Percentiles rank a stretch among this genome's conserved stretches.
phyloP scores from a whole-genome alignment of 2,113 vertebrate species.

The Hemiprocne comata region DNA sequence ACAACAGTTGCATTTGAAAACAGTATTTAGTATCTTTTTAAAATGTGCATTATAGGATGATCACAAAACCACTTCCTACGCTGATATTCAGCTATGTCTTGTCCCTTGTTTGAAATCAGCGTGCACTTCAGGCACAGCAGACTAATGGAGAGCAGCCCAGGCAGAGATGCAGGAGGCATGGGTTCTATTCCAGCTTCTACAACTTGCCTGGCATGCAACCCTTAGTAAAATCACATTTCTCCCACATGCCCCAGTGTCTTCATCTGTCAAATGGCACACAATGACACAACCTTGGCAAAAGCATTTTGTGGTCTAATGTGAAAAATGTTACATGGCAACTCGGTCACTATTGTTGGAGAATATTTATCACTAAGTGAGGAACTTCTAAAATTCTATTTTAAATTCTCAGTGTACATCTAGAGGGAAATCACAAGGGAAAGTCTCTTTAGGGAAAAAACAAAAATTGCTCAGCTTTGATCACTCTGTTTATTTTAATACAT shows the following conservation, averaged over 20 bases:
- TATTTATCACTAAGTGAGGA: not conserved
- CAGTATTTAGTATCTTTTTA: not conserved
- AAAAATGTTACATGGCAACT: not conserved
- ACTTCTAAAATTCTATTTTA: not conserved
- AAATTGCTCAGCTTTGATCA: not conserved
- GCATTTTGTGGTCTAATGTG: not conserved
- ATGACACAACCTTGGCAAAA: not conserved
- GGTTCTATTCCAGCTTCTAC: not conserved
- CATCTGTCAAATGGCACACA: not conserved
- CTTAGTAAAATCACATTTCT: conserved; percentile 16
- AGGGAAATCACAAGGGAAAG: not conserved
- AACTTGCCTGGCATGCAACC: not conserved
- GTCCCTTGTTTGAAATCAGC: not conserved
- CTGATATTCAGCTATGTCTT: not conserved
- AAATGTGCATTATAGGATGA: not conserved
- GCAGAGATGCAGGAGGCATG: not conserved
- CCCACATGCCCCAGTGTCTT: not conserved
- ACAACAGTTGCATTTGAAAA: conserved; percentile 30
- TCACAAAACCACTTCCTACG: conserved; percentile 22
- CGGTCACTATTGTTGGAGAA: not conserved
- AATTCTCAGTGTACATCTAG: not conserved
- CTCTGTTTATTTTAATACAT: not conserved
- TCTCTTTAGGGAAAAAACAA: not conserved
- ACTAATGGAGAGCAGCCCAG: not conserved
- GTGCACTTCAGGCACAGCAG: not conserved